Percentiles rank a stretch among this genome's conserved stretches.
Evolutionary conservation across 2,113 vertebrate species (phyloP).

Genomic region (Perccottus glenii): DNA sequence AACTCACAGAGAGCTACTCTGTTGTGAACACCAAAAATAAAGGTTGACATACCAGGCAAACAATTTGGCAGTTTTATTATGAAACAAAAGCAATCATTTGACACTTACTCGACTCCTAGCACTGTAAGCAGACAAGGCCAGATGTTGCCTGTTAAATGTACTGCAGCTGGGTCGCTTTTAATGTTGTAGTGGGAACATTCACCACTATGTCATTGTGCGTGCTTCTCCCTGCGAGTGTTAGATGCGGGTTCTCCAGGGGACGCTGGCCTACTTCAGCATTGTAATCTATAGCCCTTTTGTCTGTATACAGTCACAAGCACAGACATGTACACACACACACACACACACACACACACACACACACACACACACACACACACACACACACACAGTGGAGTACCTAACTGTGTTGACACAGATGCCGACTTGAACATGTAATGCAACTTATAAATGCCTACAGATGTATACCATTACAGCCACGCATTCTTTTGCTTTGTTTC

Average conservation of each 20-base stretch:
- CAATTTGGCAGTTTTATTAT: constrained; percentile 43
- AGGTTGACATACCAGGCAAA: constrained; percentile 35
- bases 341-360: constrained; percentile 18
- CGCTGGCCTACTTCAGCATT: constrained; percentile 67
- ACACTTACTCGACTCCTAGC: constrained; percentile 14
- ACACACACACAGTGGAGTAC: constrained; percentile 19
- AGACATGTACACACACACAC: constrained; percentile 20
- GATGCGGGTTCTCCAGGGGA: constrained; percentile 50
- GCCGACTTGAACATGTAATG: constrained; percentile 16
- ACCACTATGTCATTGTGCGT: constrained; percentile 47
- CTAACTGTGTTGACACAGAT: constrained; percentile 32
- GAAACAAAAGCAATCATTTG: constrained; percentile 30
- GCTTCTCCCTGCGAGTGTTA: constrained; percentile 52
- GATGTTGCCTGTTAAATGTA: constrained; percentile 59
- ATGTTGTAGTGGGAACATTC: constrained; percentile 37
- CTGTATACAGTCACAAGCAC: constrained; percentile 24
- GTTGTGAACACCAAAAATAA: constrained; percentile 26
- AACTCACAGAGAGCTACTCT: not conserved
- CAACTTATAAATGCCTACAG: constrained; percentile 12
- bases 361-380: constrained; percentile 19
- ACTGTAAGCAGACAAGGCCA: constrained; percentile 37
- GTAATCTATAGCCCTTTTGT: constrained; percentile 49
- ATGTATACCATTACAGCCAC: not conserved
- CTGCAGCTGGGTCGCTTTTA: constrained; percentile 41
- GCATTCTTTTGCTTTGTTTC: constrained; percentile 3